phyloP scores from a whole-genome alignment of 2,113 vertebrate species.

The Lophius piscatorius region DNA sequence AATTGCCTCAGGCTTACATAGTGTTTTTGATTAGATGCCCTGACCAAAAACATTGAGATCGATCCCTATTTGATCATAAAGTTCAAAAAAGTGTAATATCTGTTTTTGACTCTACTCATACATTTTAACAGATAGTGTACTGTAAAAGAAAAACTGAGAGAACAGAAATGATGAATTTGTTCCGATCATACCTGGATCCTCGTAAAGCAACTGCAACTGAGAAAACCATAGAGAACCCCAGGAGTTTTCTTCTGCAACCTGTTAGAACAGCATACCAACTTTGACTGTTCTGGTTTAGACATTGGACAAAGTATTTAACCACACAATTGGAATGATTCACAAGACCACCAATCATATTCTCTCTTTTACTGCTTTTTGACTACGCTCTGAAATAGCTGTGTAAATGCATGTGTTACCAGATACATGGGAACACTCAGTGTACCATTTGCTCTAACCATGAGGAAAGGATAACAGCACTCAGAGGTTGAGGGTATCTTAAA shows the following conservation, averaged over 20 bases:
- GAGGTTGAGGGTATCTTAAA: conserved; percentile 51
- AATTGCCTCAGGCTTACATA: conserved; percentile 27
- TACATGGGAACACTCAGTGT: conserved; percentile 18
- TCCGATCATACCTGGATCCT: too few species aligned
- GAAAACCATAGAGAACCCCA: too few species aligned
- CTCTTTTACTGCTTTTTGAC: too few species aligned
- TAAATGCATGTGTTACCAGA: too few species aligned
- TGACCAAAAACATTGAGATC: conserved; percentile 30
- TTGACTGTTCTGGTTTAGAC: too few species aligned
- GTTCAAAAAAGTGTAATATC: neutral
- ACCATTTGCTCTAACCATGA: conserved; percentile 21
- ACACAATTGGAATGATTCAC: neutral
- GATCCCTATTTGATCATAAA: conserved; percentile 21
- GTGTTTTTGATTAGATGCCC: conserved; percentile 13
- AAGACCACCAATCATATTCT: too few species aligned
- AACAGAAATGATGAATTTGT: too few species aligned
- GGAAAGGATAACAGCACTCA: conserved; percentile 46
- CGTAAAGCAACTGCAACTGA: too few species aligned
- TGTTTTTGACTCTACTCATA: conserved; percentile 1
- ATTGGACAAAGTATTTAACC: neutral
- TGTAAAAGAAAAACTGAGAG: neutral
- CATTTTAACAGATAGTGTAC: neutral
- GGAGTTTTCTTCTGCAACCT: too few species aligned
- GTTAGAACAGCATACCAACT: too few species aligned
- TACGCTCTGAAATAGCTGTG: too few species aligned